phyloP scores from a whole-genome alignment of 2,888 invertebrate species.

The Tenthredo distinguenda region DNA sequence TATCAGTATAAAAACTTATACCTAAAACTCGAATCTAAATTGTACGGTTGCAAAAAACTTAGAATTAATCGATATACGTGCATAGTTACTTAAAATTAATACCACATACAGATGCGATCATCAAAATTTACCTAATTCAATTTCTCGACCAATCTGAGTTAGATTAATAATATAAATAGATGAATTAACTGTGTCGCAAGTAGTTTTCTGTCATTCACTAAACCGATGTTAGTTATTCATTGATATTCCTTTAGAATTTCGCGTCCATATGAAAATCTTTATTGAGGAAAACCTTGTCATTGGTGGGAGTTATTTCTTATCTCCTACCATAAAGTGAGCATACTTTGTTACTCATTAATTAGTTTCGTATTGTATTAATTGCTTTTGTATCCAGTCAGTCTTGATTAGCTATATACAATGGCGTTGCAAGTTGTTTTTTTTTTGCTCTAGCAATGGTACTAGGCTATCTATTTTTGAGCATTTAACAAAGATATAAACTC shows the following conservation, averaged over 20 bases:
- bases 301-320: neutral
- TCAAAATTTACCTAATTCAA: neutral
- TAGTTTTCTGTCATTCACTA: neutral
- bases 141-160: neutral
- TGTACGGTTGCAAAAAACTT: neutral
- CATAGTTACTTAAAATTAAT: neutral
- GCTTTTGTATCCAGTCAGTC: constrained; percentile 34
- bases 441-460: neutral
- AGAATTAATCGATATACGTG: neutral
- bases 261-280: neutral
- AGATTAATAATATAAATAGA: too few relatives aligned
- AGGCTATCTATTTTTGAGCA: constrained; percentile 21
- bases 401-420: constrained; percentile 34
- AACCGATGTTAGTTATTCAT: neutral
- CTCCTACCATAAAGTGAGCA: neutral
- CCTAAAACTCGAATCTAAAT: neutral
- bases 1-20: constrained; percentile 19
- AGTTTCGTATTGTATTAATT: too few relatives aligned
- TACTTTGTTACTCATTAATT: neutral
- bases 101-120: neutral
- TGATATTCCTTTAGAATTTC: neutral
- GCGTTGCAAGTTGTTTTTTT: neutral
- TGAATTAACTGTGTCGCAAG: neutral
- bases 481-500: neutral
- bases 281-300: neutral